Conservation (phyloP, 2,113 vertebrate species). For the Vulpes vulpes region DNA sequence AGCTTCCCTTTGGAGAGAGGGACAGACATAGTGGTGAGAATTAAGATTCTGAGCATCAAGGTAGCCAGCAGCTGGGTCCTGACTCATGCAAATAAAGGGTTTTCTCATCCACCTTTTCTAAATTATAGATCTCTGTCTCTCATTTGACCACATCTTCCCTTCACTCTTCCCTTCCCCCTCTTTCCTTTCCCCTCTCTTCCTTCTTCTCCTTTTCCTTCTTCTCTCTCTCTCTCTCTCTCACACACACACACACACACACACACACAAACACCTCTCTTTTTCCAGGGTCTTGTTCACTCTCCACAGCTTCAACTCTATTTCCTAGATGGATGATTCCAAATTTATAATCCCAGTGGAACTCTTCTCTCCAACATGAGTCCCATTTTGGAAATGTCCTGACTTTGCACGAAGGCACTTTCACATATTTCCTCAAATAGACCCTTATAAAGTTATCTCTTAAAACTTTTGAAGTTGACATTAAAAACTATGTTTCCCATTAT, state of each 20-base stretch:
- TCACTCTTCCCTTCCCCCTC: not conserved
- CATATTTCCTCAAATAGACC: not conserved
- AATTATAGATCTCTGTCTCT: not conserved
- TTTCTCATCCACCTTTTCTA: not conserved
- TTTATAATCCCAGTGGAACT: not conserved
- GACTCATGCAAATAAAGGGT: not conserved
- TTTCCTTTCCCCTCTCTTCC: accelerated
- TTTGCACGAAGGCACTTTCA: not conserved
- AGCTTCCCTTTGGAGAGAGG: not conserved
- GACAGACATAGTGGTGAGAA: not conserved
- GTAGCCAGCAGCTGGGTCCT: not conserved
- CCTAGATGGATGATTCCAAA: not conserved
- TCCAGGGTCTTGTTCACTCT: not conserved
- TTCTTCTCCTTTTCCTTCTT: too few species aligned
- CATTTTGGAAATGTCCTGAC: not conserved
- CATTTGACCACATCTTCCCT: not conserved
- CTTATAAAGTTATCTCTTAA: slow-evolving; percentile 3
- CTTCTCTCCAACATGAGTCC: not conserved
- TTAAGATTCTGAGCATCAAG: not conserved
- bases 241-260: not conserved
- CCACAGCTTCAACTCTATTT: not conserved
- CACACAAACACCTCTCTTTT: not conserved
- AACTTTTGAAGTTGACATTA: not conserved
- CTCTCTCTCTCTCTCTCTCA: not conserved
- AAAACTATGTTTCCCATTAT: not conserved